These are phyloP conservation scores for Latrodectus elegans DNA, from an alignment of 2,888 invertebrate species.

Conservation along the genomic window DNA sequence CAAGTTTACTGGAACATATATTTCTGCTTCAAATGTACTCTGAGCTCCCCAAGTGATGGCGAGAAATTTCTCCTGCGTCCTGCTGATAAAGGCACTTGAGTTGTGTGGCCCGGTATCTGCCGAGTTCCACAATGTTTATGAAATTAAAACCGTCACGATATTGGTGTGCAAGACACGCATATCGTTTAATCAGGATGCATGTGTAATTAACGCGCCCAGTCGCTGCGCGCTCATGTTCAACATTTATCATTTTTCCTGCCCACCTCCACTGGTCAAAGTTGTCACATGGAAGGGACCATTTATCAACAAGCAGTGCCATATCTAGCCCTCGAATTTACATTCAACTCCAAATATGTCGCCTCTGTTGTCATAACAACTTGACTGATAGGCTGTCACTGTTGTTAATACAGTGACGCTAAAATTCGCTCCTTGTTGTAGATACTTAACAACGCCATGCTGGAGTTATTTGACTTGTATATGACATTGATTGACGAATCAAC, in stretches of 20 bases:
- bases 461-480: constrained; percentile 31
- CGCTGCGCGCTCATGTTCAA: constrained; percentile 52
- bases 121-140: constrained; percentile 63
- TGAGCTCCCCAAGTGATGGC: too few species aligned
- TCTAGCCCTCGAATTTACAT: constrained; percentile 55
- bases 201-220: constrained; percentile 68
- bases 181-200: constrained; percentile 68
- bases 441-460: constrained; percentile 40
- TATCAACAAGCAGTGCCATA: constrained; percentile 40
- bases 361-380: constrained; percentile 67
- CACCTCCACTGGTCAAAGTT: constrained; percentile 59
- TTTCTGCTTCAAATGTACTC: too few species aligned
- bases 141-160: constrained; percentile 66
- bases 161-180: constrained; percentile 64
- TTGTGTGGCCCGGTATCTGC: constrained; percentile 61
- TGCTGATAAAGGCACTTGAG: constrained; percentile 66
- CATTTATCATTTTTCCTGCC: constrained; percentile 61
- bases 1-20: too few species aligned
- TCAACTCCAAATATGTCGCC: constrained; percentile 64
- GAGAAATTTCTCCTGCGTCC: background rate
- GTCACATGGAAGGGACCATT: constrained; percentile 58
- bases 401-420: constrained; percentile 54
- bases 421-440: constrained; percentile 45
- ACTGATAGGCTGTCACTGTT: constrained; percentile 60
- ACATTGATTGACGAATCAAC: too few species aligned